These are phyloP conservation scores for Ferrisia virgata DNA, from an alignment of 2,888 invertebrate species.

Conservation along the genomic window DNA sequence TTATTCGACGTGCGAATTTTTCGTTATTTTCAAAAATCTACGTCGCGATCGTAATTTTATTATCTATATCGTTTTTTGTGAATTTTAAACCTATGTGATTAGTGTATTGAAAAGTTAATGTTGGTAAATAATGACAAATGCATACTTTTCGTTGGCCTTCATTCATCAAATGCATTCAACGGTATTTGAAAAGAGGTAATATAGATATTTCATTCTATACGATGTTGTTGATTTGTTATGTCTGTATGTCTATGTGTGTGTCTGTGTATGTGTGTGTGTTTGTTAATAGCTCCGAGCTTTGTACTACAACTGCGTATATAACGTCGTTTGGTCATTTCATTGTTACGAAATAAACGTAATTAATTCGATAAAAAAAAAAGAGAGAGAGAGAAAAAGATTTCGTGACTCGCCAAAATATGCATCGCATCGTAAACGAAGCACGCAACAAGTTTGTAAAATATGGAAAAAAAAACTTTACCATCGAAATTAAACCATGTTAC, in stretches of 20 bases:
- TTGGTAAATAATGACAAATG: constrained; percentile 43
- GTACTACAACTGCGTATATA: not conserved
- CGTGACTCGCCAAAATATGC: constrained; percentile 23
- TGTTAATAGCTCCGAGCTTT: not conserved
- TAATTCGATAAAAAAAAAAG: not conserved
- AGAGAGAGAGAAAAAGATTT: not conserved
- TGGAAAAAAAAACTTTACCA: not conserved
- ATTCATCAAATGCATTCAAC: constrained; percentile 44
- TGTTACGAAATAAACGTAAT: constrained; percentile 17
- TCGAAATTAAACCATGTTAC: not conserved
- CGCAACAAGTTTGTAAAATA: constrained; percentile 23
- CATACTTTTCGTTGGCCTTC: constrained; percentile 43
- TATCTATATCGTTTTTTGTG: too few species aligned
- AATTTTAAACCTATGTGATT: too few species aligned
- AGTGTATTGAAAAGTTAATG: not conserved
- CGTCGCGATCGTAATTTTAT: too few species aligned
- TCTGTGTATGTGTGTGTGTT: not conserved
- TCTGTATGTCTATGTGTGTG: not conserved
- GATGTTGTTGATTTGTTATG: not conserved
- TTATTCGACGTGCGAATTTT: not conserved
- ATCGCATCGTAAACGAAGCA: not conserved
- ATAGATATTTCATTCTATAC: not conserved
- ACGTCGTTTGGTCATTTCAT: not conserved
- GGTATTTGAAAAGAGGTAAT: constrained; percentile 44
- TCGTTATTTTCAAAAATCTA: not conserved